These are phyloP conservation scores for Lucifuga dentata DNA, from an alignment of 2,113 vertebrate genomes.

Conservation along the genomic window DNA sequence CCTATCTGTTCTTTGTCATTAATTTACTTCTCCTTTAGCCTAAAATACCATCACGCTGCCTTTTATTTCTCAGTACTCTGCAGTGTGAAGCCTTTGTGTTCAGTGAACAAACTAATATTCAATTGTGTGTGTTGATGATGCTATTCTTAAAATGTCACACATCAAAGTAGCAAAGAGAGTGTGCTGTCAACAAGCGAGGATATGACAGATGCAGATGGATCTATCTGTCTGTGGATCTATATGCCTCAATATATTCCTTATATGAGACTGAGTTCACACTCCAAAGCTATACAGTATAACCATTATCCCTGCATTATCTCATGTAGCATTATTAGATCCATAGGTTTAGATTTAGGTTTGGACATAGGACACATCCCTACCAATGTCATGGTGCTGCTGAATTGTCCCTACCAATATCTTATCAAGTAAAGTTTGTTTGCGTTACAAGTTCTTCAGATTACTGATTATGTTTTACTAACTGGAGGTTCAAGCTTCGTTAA, in stretches of 20 bases:
- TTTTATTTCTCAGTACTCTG: not conserved
- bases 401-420: no score
- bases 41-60: no score
- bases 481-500: no score
- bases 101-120: not conserved
- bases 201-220: not conserved
- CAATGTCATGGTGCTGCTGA: no score
- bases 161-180: not conserved
- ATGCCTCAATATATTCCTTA: no score
- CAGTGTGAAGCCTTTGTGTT: not conserved
- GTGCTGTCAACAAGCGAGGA: not conserved
- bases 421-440: no score
- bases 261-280: not conserved
- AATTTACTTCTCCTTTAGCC: not conserved
- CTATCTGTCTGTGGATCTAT: no score
- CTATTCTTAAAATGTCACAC: not conserved
- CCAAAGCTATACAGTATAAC: not conserved
- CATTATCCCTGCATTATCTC: not conserved
- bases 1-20: not conserved
- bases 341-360: no score
- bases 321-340: not conserved
- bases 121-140: not conserved
- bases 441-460: no score
- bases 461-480: no score
- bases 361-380: no score